These are phyloP conservation scores for Selene dorsalis DNA, from an alignment of 2,797 vertebrate species.

Conservation along the genomic window DNA sequence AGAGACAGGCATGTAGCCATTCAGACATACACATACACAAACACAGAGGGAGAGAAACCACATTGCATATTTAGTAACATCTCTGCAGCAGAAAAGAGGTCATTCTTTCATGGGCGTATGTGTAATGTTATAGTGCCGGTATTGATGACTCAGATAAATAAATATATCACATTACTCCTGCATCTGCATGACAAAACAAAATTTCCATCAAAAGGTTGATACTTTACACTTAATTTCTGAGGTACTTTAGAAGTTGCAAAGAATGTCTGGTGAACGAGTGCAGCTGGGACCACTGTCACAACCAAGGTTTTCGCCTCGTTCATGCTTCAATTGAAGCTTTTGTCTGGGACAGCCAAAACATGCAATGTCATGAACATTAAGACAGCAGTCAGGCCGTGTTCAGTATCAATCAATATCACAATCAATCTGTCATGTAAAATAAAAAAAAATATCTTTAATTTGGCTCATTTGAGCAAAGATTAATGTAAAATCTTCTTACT, in stretches of 20 bases:
- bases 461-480: background rate
- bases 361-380: background rate
- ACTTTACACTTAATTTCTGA: conserved; percentile 9
- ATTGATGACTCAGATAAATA: conserved; percentile 55
- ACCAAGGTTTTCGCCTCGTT: background rate
- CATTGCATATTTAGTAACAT: conserved; percentile 59
- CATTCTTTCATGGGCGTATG: conserved; percentile 39
- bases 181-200: conserved; percentile 44
- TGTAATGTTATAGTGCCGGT: conserved; percentile 39
- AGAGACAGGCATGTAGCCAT: conserved; percentile 23
- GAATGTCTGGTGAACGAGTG: background rate
- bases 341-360: background rate
- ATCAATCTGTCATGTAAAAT: background rate
- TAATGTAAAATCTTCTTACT: background rate
- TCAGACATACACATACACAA: conserved; percentile 27
- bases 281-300: background rate
- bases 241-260: conserved; percentile 4
- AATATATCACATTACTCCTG: conserved; percentile 57
- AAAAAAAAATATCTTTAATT: background rate
- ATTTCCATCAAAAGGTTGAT: conserved; percentile 28
- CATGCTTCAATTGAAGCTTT: background rate
- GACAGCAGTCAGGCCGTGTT: no score
- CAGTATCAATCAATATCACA: background rate
- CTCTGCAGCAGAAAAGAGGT: conserved; percentile 46
- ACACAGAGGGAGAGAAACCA: conserved; percentile 59